Percentiles rank a stretch among this genome's conserved stretches.
These are phyloP conservation scores for Festucalex cinctus DNA, from an alignment of 2,113 vertebrate genomes.

Conservation along the genomic window DNA sequence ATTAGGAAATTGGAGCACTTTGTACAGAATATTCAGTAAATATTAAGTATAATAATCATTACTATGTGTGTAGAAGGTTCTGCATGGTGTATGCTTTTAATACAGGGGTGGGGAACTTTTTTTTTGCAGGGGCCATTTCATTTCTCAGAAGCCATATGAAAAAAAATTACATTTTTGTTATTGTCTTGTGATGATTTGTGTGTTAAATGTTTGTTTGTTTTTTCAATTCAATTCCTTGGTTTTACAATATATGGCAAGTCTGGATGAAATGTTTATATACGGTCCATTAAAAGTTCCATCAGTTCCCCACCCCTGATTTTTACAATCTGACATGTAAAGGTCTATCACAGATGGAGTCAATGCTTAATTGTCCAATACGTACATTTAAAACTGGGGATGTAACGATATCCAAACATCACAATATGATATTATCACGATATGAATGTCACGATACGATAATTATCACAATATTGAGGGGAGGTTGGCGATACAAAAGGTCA, in stretches of 20 bases:
- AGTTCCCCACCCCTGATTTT: neutral
- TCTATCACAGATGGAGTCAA: neutral
- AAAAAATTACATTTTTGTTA: neutral
- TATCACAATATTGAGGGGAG: too few species aligned
- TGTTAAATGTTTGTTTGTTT: neutral
- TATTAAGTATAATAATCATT: neutral
- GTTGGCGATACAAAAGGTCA: too few species aligned
- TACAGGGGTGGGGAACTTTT: neutral
- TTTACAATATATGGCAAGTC: neutral
- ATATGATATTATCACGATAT: too few species aligned
- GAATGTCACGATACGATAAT: too few species aligned
- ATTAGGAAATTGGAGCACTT: constrained; percentile 1
- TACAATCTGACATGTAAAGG: neutral
- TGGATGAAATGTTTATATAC: neutral
- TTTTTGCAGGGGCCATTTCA: neutral
- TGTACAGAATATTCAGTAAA: constrained; percentile 1
- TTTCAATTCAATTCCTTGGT: neutral
- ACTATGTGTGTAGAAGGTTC: neutral
- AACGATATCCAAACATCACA: too few species aligned
- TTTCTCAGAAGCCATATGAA: neutral
- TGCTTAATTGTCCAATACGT: neutral
- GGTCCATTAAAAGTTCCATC: neutral
- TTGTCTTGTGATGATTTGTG: neutral
- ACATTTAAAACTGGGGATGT: too few species aligned
- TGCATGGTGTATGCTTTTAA: neutral